These are phyloP conservation scores for Lordiphosa clarofinis DNA, from an alignment of 1,140 invertebrate genomes.

Conservation along the genomic window DNA sequence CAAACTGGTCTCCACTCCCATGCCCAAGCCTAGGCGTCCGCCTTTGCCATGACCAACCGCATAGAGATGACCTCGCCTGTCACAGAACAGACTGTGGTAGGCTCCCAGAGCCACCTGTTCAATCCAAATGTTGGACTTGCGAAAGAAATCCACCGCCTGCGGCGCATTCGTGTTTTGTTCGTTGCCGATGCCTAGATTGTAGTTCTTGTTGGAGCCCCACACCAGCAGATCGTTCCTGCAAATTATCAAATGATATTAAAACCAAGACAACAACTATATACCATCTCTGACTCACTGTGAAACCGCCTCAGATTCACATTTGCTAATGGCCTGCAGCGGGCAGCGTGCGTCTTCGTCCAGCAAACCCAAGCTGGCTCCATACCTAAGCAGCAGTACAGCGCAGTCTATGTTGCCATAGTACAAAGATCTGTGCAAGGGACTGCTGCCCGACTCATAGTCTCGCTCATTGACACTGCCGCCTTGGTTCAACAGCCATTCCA, in stretches of 20 bases:
- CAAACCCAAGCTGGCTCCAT: slow-evolving; percentile 75
- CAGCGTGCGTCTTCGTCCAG: slow-evolving; percentile 63
- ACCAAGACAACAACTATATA: background rate
- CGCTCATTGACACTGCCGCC: slow-evolving; percentile 82
- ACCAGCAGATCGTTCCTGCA: slow-evolving; percentile 81
- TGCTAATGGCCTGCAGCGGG: slow-evolving; percentile 68
- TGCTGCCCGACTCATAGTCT: slow-evolving; percentile 86
- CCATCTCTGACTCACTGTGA: slow-evolving; percentile 40
- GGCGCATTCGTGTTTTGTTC: slow-evolving; percentile 53
- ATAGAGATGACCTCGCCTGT: slow-evolving; percentile 82
- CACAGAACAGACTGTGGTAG: slow-evolving; percentile 86
- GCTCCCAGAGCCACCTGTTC: slow-evolving; percentile 82
- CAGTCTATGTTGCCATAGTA: slow-evolving; percentile 86
- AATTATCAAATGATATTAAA: background rate
- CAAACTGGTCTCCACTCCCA: slow-evolving; percentile 81
- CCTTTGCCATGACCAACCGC: slow-evolving; percentile 87
- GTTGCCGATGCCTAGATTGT: slow-evolving; percentile 82
- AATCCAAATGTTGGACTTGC: slow-evolving; percentile 59
- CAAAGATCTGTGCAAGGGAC: slow-evolving; percentile 85
- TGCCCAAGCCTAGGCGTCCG: slow-evolving; percentile 85
- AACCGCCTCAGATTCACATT: slow-evolving; percentile 22
- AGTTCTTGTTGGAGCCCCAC: slow-evolving; percentile 88
- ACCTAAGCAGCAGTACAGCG: slow-evolving; percentile 82
- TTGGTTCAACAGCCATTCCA: slow-evolving; percentile 84
- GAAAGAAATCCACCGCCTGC: slow-evolving; percentile 74